These are phyloP conservation scores for Coelinius sp. DNA, from an alignment of 2,888 invertebrate species.

Conservation along the genomic window DNA sequence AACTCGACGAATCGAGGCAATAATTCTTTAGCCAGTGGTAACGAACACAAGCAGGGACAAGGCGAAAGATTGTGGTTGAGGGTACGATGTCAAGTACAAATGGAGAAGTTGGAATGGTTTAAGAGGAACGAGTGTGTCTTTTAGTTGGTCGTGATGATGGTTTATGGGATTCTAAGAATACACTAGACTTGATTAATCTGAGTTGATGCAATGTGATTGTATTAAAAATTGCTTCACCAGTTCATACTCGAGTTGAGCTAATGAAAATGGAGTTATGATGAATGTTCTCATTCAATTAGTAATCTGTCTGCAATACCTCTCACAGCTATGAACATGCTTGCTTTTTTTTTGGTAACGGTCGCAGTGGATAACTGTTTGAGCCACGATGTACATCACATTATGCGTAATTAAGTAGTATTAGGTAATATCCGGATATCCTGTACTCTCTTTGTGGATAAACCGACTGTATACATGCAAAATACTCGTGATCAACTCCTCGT, in stretches of 20 bases:
- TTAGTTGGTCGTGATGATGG: slow-evolving; percentile 22
- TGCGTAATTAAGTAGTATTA: slow-evolving; percentile 11
- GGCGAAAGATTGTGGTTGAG: slow-evolving; percentile 36
- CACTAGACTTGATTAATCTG: slow-evolving; percentile 2
- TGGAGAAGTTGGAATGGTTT: slow-evolving; percentile 31
- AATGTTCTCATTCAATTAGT: not conserved
- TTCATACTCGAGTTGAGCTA: not conserved
- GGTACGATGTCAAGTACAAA: slow-evolving; percentile 40
- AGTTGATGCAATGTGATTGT: not conserved
- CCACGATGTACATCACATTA: not conserved
- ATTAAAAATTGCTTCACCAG: not conserved
- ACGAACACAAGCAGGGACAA: slow-evolving; percentile 27
- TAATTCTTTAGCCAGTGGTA: slow-evolving; percentile 4
- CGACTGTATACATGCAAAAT: slow-evolving; percentile 6
- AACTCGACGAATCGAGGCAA: slow-evolving; percentile 16
- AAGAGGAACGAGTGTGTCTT: slow-evolving; percentile 22
- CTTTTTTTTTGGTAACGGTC: slow-evolving; percentile 1
- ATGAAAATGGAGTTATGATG: not conserved
- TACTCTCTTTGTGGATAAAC: slow-evolving; percentile 13
- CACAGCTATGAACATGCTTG: not conserved
- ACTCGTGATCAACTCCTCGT: slow-evolving; percentile 5
- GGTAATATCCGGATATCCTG: slow-evolving; percentile 24
- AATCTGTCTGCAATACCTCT: not conserved
- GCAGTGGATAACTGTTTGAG: slow-evolving; percentile 6
- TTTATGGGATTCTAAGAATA: slow-evolving; percentile 27